Base-by-base conservation (phyloP, 2,888 invertebrate genomes). In the Lasioglossum oenotherae region DNA sequence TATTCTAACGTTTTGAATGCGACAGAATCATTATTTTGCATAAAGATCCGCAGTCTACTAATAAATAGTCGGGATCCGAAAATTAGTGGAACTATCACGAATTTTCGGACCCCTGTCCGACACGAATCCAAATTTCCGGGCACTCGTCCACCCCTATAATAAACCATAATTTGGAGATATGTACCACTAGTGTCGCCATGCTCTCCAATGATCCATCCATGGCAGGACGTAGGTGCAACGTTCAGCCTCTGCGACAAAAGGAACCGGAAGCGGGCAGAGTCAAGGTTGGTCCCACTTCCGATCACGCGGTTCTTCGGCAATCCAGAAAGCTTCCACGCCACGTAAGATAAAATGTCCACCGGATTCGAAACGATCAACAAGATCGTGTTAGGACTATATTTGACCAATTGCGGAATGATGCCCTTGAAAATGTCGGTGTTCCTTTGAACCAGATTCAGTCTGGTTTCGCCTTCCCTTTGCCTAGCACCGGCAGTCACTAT, bases 191-290 rank as follows among this genome's bases (percentile, higher is more conserved):
- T 97, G 93, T 99, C 99, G 0, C 99, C 99, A 92, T 99, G 99
- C 94, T 99, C 99, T 49, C 99, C 99, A 93, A 99, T 98, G 92
- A 99, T 98, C 97, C 98, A 99, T 0, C 98, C 99, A 94, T 99
- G 98, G 93, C 98, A 98, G 88, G 98, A 98, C 23, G 97, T 97
- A 8, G 98, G 97, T 0, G 98, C 98, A 67, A 99, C 97, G 84
- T 97, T 97, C 78, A 99, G 96, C 91, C 96, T 97, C 94, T 98
- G 97, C 0, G 98, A 98, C 92, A 99, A 96, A 82, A 98, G 96
- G 95, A 98, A 99, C 57, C 98, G 97, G 96, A 99, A 98, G 87
- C 99, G 96, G 0, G 98, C 98, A 0, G 99, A 98, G 95, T 99
- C 99, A 92, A 99, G 96, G 95, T 99, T 99, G 67, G 99, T 99